phyloP scores from a whole-genome alignment of 2,888 invertebrate genomes.

The Ochlodes sylvanus region DNA sequence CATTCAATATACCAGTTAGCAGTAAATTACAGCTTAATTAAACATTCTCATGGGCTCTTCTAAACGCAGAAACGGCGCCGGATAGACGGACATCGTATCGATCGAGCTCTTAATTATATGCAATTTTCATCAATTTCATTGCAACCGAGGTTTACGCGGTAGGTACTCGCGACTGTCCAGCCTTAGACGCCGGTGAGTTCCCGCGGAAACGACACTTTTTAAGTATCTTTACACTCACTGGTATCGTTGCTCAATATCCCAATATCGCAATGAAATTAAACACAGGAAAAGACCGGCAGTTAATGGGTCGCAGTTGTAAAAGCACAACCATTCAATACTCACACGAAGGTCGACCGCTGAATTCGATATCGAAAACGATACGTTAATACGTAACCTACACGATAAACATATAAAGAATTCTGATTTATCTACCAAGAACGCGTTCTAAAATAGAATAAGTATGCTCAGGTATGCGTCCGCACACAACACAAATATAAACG shows the following conservation, averaged over 20 bases:
- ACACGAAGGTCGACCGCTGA: conserved; percentile 28
- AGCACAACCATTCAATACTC: conserved; percentile 22
- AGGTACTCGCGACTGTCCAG: conserved; percentile 4
- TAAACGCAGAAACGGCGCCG: conserved; percentile 39
- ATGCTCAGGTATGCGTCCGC: conserved; percentile 31
- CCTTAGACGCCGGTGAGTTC: conserved; percentile 1
- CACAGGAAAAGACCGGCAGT: conserved; percentile 20
- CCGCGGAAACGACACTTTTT: conserved; percentile 28
- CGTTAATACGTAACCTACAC: conserved; percentile 23
- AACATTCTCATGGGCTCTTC: conserved; percentile 56
- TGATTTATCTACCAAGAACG: conserved; percentile 30
- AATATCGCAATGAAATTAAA: conserved; percentile 17
- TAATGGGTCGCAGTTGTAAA: conserved; percentile 8
- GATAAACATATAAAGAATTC: conserved; percentile 27
- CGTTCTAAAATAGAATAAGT: conserved; percentile 35
- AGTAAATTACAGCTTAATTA: conserved; percentile 69
- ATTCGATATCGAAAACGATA: conserved; percentile 29
- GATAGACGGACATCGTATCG: conserved; percentile 38
- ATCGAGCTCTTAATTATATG: conserved; percentile 54
- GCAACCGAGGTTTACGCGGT: conserved; percentile 44
- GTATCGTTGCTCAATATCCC: background rate
- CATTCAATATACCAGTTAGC: conserved; percentile 57
- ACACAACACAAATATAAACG: conserved; percentile 34
- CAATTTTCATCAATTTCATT: conserved; percentile 60
- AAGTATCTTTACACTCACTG: conserved; percentile 4